Evolutionary conservation across 2,113 vertebrate species (phyloP).

Genomic region (Pachyramphus minor): DNA sequence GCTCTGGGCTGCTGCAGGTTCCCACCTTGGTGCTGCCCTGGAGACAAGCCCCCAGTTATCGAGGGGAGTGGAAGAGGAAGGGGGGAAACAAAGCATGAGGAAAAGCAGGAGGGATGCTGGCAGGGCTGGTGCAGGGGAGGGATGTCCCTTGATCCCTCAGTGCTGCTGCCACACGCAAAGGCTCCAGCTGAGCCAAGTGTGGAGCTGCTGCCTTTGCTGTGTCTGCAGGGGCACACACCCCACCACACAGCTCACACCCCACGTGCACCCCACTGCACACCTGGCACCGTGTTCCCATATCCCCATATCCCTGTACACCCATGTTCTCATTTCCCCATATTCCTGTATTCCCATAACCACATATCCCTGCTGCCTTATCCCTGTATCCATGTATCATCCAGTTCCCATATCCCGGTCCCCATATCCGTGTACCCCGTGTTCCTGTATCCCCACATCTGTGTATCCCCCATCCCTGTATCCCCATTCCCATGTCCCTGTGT

Average conservation of each 20-base stretch:
- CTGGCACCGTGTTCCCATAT: neutral
- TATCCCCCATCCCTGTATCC: too few relatives aligned
- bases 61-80: neutral
- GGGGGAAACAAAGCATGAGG: neutral
- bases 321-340: too few relatives aligned
- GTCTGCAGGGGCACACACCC: neutral
- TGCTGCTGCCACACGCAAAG: fast-evolving
- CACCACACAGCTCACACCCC: fast-evolving
- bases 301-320: neutral
- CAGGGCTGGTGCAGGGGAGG: neutral
- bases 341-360: neutral
- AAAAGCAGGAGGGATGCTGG: neutral
- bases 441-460: too few relatives aligned
- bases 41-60: neutral
- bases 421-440: too few relatives aligned
- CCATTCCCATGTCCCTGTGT: neutral
- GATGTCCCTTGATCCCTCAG: neutral
- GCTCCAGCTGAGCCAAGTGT: neutral
- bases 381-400: too few relatives aligned
- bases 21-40: neutral
- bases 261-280: fast-evolving
- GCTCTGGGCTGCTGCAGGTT: neutral
- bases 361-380: too few relatives aligned
- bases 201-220: neutral
- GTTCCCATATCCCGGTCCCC: neutral